phyloP scores from a whole-genome alignment of 2,113 vertebrate species.

The Fulica atra region DNA sequence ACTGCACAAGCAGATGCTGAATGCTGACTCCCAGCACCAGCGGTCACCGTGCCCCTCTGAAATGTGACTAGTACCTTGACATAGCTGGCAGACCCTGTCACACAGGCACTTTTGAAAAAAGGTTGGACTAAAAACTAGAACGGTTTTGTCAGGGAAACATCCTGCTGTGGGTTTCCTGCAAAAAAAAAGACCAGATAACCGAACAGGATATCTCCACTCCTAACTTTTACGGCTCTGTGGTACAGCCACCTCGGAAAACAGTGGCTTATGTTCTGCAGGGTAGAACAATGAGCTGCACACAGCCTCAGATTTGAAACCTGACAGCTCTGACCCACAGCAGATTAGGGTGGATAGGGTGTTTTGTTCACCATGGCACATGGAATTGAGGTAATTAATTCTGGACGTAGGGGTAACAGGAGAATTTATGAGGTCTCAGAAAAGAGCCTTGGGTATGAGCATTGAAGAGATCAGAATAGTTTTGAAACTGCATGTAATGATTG shows the following conservation, averaged over 20 bases:
- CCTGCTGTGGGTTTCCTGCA: slow-evolving; percentile 51
- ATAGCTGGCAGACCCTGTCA: slow-evolving; percentile 32
- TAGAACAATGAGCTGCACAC: not conserved
- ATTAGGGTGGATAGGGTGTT: not conserved
- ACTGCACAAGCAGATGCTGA: not conserved
- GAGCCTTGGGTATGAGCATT: rapidly evolving
- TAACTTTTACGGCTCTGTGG: not conserved
- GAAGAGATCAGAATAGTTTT: not conserved
- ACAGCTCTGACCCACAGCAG: not conserved
- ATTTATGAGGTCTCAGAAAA: not conserved
- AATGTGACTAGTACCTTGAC: slow-evolving; percentile 22
- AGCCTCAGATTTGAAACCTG: not conserved
- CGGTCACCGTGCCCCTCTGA: not conserved
- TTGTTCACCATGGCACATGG: not conserved
- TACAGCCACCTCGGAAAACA: not conserved
- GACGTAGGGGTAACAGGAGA: not conserved
- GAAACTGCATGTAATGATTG: not conserved
- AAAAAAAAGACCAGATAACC: not conserved
- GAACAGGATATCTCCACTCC: slow-evolving; percentile 50
- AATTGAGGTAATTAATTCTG: not conserved
- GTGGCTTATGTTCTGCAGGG: not conserved
- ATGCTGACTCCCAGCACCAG: not conserved
- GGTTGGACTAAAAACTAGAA: slow-evolving; percentile 6
- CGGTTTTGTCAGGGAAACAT: slow-evolving; percentile 55
- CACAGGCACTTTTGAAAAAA: slow-evolving; percentile 41